Base-by-base conservation (phyloP, 2,797 vertebrate genomes). In the Scarus forsteni region DNA sequence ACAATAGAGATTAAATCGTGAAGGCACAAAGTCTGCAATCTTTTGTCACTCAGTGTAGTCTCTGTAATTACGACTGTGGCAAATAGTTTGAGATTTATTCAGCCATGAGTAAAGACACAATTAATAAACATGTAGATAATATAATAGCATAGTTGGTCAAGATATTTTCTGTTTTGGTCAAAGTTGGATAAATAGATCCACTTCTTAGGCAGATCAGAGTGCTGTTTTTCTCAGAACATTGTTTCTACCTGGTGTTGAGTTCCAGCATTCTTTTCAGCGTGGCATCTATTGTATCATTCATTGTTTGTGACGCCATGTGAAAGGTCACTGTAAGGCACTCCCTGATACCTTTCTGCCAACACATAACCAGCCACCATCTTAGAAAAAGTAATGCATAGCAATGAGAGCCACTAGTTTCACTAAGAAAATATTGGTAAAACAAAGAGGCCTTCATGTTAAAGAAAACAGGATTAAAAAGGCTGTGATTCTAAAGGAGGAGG, bases 201-300 rank as follows among this genome's bases (percentile, higher is more conserved):
- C 12, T 27, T 69, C 57, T 14, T 4, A 0, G 16, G 38, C 3
- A 5, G 12, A 1, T 1, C 36, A 5, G 58, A 50, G 3, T 52
- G 3, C 7, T 60, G 1, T 1, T 8, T 60, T 7, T 46, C 46
- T 60, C 75, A 45, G n/a, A 59, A 3, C 2, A 35, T 44, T 85
- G 70, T 77, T 48, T 6, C 3, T 1, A 18, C 1, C 0, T 19
- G 16, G 84, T 77, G 68, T 69, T 7, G 57, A 53, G 16, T 84
- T 81, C 69, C 87, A 79, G 66, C 73, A 84, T 86, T 92, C 69
- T 83, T 91, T 75, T 44, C 58, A 27, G 27, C 4, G 27, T 27
- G 27, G 27, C 27, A 27, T 27, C 27, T 2, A 54, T 3, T 39
- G 15, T 63, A 39, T 3, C 75, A 15, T 67, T 59, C 18, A 35